Conservation (phyloP, 2,888 invertebrate genomes). For the Leucozona laternaria region DNA sequence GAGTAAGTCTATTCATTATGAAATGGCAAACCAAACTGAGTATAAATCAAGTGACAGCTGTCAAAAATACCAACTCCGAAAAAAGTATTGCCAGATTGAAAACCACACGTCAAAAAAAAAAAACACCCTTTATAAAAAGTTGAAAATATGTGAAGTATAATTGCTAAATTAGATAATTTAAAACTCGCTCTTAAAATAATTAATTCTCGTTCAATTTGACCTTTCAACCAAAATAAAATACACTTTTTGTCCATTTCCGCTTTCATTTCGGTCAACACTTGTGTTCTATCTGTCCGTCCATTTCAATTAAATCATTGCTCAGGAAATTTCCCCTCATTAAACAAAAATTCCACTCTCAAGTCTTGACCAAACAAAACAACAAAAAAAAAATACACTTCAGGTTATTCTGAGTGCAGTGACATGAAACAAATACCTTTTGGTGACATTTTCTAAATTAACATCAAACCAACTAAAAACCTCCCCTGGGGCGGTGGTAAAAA, state of each 20-base stretch:
- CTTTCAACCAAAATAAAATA: neutral
- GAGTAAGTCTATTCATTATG: too few relatives aligned
- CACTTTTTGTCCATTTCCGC: neutral
- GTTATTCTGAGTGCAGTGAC: conserved; percentile 44
- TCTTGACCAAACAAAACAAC: neutral
- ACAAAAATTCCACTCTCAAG: conserved; percentile 33
- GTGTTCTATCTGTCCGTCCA: conserved; percentile 34
- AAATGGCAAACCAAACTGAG: too few relatives aligned
- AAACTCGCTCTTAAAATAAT: neutral
- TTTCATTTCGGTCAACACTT: conserved; percentile 12
- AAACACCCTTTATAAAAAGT: too few relatives aligned
- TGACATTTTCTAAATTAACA: conserved; percentile 68
- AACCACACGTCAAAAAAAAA: too few relatives aligned
- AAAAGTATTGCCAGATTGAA: too few relatives aligned
- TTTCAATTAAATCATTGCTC: conserved; percentile 51
- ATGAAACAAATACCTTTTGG: conserved; percentile 63
- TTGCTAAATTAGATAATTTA: neutral
- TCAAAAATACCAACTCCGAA: too few relatives aligned
- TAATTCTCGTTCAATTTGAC: neutral
- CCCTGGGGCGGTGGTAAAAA: neutral
- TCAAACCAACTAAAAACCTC: conserved; percentile 27
- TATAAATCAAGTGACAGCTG: too few relatives aligned
- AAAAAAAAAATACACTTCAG: neutral
- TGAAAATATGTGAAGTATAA: too few relatives aligned
- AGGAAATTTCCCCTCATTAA: conserved; percentile 58